Base-by-base conservation (phyloP, 2,113 vertebrate genomes). In the Archocentrus centrarchus region DNA sequence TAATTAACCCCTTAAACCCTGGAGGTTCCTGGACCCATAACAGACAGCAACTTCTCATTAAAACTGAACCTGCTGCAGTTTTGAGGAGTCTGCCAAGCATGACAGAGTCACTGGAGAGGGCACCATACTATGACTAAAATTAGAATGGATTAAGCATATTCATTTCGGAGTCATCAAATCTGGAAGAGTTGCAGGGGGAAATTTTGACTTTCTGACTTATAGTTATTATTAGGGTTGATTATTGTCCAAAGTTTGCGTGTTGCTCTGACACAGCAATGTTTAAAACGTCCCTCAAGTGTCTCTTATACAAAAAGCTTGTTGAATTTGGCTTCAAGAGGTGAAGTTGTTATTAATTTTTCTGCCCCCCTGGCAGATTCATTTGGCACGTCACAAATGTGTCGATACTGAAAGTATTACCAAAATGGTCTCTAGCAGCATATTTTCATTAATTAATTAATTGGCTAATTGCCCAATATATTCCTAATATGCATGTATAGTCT, bases 1-100 rank as follows among this genome's bases (percentile, higher is more conserved):
- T 53, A 73, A 73, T 73, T 73, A 73, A 73, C 47, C 68, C 68
- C 32, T 73, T 73, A 55, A 55, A 73, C 27, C 47, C 47, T 70
- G 44, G 17, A 17, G 66, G 22, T 70, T 50, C 44, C 66, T 73
- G 68, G 2, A 73, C 6, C 17, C 32, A 17, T 5, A 18, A 17
- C 68, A 73, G 47, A 55, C 1, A 5, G 44, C 24, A 70, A 44
- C 68, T 53, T 32, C 47, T n/a, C 55, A 73, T 55, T 73, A 73
- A 55, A 73, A 73, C 47, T 53, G 24, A 73, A 73, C 47, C 27
- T 24, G 7, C 3, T 4, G 24, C 24, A 70, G 41, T 53, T 73
- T 53, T 73, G 66, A 73, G 27, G 53, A 53, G 27, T 53, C 30
- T 73, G 47, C 47, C 66, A 53, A 73, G 44, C 24, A 0, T 73